A percentile compares a stretch with the other conserved stretches of the same genome.
Evolutionary conservation across 2,797 vertebrate genomes (phyloP).

Genomic region (Lates japonicus): DNA sequence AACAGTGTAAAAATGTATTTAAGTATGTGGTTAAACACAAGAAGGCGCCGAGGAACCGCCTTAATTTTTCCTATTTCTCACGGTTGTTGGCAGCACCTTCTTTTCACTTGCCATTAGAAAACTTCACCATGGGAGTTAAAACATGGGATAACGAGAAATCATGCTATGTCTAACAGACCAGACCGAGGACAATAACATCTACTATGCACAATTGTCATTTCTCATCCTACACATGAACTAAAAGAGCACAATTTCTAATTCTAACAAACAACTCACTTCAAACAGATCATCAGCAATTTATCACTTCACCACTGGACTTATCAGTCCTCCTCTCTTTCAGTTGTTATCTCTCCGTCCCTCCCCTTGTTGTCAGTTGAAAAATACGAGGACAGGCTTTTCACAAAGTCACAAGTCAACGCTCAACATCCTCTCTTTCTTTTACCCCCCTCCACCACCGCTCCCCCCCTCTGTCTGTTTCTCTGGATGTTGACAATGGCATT

Average conservation of each 20-base stretch:
- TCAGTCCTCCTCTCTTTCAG: slow-evolving; percentile 4
- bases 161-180: neutral
- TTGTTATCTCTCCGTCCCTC: slow-evolving; percentile 19
- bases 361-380: slow-evolving; percentile 50
- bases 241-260: neutral
- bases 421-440: slow-evolving; percentile 47
- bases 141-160: neutral
- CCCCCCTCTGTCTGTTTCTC: slow-evolving; percentile 49
- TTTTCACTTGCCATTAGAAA: neutral
- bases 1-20: neutral
- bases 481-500: slow-evolving; percentile 78
- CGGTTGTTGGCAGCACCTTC: neutral
- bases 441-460: neutral
- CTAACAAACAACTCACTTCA: neutral
- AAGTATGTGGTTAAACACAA: neutral
- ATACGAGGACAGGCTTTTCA: slow-evolving; percentile 56
- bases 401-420: slow-evolving; percentile 66
- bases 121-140: neutral
- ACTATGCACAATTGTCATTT: neutral
- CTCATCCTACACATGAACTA: neutral
- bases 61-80: too few relatives aligned
- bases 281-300: neutral
- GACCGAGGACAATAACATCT: neutral
- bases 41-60: too few relatives aligned
- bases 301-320: slow-evolving; percentile 18